Evolutionary conservation across 1,140 invertebrate genomes (phyloP).

Genomic region (Drosophila obscura): DNA sequence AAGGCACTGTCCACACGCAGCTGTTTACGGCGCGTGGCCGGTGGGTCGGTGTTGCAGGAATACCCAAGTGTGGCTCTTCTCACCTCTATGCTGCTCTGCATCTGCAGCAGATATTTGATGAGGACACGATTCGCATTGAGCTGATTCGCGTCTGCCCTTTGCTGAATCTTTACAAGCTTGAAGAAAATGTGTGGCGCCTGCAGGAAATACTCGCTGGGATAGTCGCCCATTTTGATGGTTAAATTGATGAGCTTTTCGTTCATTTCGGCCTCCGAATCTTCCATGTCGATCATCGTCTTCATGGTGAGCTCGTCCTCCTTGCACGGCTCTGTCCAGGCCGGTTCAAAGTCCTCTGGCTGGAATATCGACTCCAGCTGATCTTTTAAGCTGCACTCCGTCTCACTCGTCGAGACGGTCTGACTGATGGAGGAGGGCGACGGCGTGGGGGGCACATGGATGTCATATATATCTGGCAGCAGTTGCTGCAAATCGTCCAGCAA

Average conservation of each 20-base stretch:
- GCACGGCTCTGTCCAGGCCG: conserved; percentile 53
- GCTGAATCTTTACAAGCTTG: conserved; percentile 56
- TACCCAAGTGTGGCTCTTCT: conserved; percentile 22
- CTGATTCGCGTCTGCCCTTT: not conserved
- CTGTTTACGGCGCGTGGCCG: conserved; percentile 9
- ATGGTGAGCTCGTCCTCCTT: conserved; percentile 55
- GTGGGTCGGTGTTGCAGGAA: not conserved
- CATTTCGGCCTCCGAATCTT: conserved; percentile 33
- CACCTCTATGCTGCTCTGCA: conserved; percentile 38
- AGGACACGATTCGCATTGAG: conserved; percentile 38
- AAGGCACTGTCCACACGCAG: conserved; percentile 34
- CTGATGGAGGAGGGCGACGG: not conserved
- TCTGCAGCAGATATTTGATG: conserved; percentile 13
- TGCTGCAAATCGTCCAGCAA: conserved; percentile 51
- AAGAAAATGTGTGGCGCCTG: conserved; percentile 69
- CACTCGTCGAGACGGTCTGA: not conserved
- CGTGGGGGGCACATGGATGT: not conserved
- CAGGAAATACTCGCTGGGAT: conserved; percentile 72
- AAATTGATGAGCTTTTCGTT: conserved; percentile 45
- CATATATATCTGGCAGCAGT: conserved; percentile 31
- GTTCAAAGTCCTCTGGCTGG: conserved; percentile 48
- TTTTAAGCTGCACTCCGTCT: not conserved
- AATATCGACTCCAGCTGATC: conserved; percentile 3
- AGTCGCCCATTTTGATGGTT: conserved; percentile 65
- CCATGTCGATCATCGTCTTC: conserved; percentile 44